A percentile compares a stretch with the other conserved stretches of the same genome.
These are phyloP conservation scores for Mycogona germanica DNA, from an alignment of 2,888 invertebrate species.

Conservation along the genomic window DNA sequence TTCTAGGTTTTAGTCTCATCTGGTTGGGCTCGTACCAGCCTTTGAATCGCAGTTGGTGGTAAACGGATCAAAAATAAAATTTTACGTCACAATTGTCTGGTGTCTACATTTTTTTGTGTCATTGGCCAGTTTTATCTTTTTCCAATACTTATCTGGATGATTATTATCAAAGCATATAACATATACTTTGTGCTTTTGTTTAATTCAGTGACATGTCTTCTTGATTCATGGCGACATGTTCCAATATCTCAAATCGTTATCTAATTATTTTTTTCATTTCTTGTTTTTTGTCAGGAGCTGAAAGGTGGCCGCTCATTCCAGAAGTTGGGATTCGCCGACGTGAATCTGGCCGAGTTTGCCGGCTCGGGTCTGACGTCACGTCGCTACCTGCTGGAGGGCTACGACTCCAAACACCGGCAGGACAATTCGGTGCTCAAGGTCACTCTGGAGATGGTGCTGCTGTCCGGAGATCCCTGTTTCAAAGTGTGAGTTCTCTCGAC, in stretches of 20 bases:
- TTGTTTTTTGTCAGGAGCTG: conserved; percentile 44
- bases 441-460: conserved; percentile 83
- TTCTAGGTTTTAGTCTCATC: too few relatives aligned
- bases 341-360: conserved; percentile 94
- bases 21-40: too few relatives aligned
- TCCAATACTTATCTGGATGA: not conserved
- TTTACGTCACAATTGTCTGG: too few relatives aligned
- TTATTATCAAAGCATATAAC: not conserved
- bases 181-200: too few relatives aligned
- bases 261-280: not conserved
- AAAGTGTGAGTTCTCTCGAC: conserved; percentile 69
- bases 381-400: conserved; percentile 87
- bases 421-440: conserved; percentile 93
- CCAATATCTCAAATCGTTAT: too few relatives aligned
- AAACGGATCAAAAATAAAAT: too few relatives aligned
- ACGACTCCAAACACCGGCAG: conserved; percentile 75
- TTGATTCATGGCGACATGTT: too few relatives aligned
- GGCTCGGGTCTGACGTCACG: conserved; percentile 77
- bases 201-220: too few relatives aligned
- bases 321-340: conserved; percentile 94
- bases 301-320: conserved; percentile 73
- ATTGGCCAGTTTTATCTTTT: too few relatives aligned
- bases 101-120: too few relatives aligned
- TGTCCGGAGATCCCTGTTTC: conserved; percentile 91
- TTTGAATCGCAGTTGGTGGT: too few relatives aligned